phyloP scores from a whole-genome alignment of 1,140 invertebrate species.

The Dysdera silvatica region DNA sequence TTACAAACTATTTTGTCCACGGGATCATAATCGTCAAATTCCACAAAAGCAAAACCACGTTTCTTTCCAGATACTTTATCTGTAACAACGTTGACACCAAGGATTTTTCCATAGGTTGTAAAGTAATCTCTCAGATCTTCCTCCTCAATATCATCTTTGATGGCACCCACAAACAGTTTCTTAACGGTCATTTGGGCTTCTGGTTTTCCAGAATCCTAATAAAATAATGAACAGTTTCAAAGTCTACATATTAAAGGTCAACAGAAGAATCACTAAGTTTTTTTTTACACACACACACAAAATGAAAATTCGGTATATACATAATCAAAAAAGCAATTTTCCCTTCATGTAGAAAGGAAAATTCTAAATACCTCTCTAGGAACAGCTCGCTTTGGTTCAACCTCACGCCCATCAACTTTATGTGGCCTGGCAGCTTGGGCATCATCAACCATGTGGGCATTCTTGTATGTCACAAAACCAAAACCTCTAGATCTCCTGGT shows the following conservation, averaged over 20 bases:
- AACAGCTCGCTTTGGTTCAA: slow-evolving; percentile 94
- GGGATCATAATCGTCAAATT: slow-evolving; percentile 95
- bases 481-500: slow-evolving; percentile 83
- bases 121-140: slow-evolving; percentile 79
- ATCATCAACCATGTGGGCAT: slow-evolving; percentile 86
- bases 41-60: slow-evolving; percentile 87
- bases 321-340: not conserved
- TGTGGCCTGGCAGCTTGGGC: slow-evolving; percentile 81
- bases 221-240: not conserved
- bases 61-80: slow-evolving; percentile 81
- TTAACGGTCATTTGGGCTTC: slow-evolving; percentile 90
- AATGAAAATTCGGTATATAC: not conserved
- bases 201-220: slow-evolving; percentile 73
- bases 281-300: not conserved
- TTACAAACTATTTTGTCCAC: slow-evolving; percentile 79
- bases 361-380: slow-evolving; percentile 57
- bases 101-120: slow-evolving; percentile 65
- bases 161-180: slow-evolving; percentile 86
- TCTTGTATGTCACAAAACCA: slow-evolving; percentile 91
- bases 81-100: slow-evolving; percentile 78
- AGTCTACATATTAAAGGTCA: not conserved
- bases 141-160: slow-evolving; percentile 80
- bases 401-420: slow-evolving; percentile 71
- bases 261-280: not conserved
- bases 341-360: not conserved